Conservation (phyloP, 1,140 invertebrate genomes). For the Thaumatotibia leucotreta region DNA sequence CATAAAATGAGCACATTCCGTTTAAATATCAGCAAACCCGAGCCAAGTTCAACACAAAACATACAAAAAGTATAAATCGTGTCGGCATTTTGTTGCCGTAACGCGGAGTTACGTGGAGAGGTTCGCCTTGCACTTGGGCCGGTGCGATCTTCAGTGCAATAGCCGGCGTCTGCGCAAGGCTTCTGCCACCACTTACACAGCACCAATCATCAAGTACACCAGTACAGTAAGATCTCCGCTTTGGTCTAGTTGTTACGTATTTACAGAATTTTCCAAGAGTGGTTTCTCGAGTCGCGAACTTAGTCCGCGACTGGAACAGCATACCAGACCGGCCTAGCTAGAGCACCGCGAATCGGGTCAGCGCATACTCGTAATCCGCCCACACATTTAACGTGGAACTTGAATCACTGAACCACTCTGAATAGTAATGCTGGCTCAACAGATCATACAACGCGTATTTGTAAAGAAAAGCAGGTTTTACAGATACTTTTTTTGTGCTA, state of each 20-base stretch:
- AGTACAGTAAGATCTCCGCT: background rate
- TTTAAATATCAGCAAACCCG: slow-evolving; percentile 6
- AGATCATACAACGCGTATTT: background rate
- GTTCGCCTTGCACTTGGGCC: slow-evolving; percentile 65
- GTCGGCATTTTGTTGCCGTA: slow-evolving; percentile 28
- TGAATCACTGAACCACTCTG: background rate
- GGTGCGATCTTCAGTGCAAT: slow-evolving; percentile 62
- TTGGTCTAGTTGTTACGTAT: background rate
- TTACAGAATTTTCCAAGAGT: background rate
- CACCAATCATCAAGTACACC: background rate
- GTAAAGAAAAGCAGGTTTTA: background rate
- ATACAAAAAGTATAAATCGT: slow-evolving; percentile 3
- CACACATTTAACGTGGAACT: background rate
- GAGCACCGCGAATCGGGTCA: slow-evolving; percentile 33
- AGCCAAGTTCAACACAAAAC: background rate
- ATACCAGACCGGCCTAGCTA: slow-evolving; percentile 23
- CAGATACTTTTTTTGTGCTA: background rate
- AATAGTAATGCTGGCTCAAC: background rate
- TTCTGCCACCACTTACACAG: background rate
- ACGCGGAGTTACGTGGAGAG: slow-evolving; percentile 51
- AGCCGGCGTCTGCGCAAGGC: slow-evolving; percentile 38
- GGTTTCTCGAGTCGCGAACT: background rate
- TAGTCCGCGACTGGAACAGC: background rate
- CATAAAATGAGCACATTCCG: background rate
- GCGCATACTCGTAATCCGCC: slow-evolving; percentile 31